Conservation (phyloP, 2,113 vertebrate genomes). For the Haemorhous mexicanus region DNA sequence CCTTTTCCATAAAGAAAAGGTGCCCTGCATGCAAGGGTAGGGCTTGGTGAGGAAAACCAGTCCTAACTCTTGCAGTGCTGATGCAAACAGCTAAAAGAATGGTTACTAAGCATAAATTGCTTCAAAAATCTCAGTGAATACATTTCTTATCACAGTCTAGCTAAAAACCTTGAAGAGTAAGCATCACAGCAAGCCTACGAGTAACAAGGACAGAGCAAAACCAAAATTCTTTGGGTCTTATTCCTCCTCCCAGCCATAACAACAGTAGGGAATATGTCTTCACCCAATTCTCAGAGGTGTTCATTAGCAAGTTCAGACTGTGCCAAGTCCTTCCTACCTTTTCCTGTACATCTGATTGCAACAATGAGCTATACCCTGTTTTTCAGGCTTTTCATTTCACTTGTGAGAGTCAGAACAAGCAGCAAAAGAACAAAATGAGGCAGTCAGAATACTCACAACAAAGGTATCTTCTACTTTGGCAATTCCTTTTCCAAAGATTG, state of each 20-base stretch:
- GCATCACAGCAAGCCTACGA: background rate
- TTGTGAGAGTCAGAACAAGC: background rate
- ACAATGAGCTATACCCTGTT: background rate
- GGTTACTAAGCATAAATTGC: background rate
- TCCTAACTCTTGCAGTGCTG: background rate
- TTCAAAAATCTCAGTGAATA: background rate
- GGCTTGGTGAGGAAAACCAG: background rate
- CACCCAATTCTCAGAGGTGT: background rate
- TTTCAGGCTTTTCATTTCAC: background rate
- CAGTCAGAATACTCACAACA: slow-evolving; percentile 81
- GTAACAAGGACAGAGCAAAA: background rate
- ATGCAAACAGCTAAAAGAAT: background rate
- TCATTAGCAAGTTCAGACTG: background rate
- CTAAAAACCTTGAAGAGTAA: background rate
- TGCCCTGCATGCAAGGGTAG: background rate
- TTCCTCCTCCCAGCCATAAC: background rate
- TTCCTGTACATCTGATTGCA: background rate
- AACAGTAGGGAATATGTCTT: background rate
- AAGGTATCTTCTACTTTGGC: slow-evolving; percentile 96
- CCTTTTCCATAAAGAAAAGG: background rate
- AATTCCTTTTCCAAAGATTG: slow-evolving; percentile 97
- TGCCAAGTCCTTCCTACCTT: background rate
- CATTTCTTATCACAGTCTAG: background rate
- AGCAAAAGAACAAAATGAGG: background rate
- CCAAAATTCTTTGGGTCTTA: background rate